Evolutionary conservation across 2,797 vertebrate species (phyloP).

Genomic region (Enteromius fasciolatus): DNA sequence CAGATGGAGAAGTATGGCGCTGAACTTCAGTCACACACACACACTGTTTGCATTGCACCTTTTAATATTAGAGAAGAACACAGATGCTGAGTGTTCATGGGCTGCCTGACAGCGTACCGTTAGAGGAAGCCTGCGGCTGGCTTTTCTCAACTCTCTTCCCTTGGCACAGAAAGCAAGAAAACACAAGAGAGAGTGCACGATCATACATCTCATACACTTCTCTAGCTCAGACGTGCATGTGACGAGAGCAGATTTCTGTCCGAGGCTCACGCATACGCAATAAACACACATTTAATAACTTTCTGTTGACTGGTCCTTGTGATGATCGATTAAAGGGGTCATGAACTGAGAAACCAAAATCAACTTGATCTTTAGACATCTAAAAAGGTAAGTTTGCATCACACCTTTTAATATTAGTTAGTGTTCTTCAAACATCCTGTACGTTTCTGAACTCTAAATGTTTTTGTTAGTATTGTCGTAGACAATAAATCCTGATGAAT

Average conservation of each 20-base stretch:
- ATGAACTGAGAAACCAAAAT: not conserved
- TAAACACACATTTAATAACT: conserved; percentile 50
- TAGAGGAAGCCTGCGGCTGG: conserved; percentile 78
- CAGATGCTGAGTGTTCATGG: conserved; percentile 71
- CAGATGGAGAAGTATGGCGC: not conserved
- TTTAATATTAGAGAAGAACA: conserved; percentile 72
- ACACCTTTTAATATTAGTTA: no score
- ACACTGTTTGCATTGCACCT: conserved; percentile 70
- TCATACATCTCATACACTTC: conserved; percentile 55
- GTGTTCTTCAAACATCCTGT: not conserved
- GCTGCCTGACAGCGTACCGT: conserved; percentile 78
- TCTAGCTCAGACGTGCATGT: not conserved
- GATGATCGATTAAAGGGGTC: not conserved
- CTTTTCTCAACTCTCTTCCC: conserved; percentile 78
- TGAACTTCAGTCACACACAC: not conserved
- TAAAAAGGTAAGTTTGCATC: not conserved
- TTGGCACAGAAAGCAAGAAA: conserved; percentile 65
- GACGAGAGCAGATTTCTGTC: not conserved
- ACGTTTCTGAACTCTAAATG: no score
- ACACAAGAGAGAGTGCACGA: conserved; percentile 46
- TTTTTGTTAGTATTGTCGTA: not conserved
- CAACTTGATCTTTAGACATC: not conserved
- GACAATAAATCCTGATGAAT: not conserved
- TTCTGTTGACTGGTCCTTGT: not conserved
- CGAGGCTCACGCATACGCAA: conserved; percentile 17